Conservation (phyloP, 1,140 invertebrate genomes). For the Gonioctena quinquepunctata region DNA sequence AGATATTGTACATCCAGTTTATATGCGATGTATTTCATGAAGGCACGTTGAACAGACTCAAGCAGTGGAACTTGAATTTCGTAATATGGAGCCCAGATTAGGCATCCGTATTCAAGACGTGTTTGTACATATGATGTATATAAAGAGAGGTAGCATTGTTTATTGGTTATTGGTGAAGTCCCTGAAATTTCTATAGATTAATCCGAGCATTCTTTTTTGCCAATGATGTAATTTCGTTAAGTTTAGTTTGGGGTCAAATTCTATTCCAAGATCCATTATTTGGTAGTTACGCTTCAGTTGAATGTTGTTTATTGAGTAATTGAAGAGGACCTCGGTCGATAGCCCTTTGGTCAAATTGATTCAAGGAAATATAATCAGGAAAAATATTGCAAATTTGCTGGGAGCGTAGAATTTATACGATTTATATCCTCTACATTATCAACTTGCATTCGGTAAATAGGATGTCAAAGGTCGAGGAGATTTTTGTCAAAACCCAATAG, state of each 20-base stretch:
- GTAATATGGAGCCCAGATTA: too few relatives aligned
- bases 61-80: neutral
- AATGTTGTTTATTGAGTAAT: too few relatives aligned
- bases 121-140: too few relatives aligned
- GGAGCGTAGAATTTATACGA: neutral
- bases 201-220: neutral
- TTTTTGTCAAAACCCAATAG: neutral
- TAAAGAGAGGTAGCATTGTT: neutral
- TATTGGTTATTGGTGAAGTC: neutral
- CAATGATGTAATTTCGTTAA: neutral
- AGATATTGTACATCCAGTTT: neutral
- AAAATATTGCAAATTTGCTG: neutral
- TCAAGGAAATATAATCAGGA: too few relatives aligned
- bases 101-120: too few relatives aligned
- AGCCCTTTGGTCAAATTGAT: too few relatives aligned
- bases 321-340: too few relatives aligned
- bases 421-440: neutral
- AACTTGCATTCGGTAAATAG: neutral
- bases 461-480: neutral
- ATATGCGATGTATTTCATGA: neutral
- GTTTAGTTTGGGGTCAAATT: neutral
- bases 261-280: neutral
- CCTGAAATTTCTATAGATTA: neutral
- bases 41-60: neutral
- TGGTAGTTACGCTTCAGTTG: too few relatives aligned